Base-by-base conservation (phyloP, 2,888 invertebrate genomes). In the Aleiodes leptofemur region DNA sequence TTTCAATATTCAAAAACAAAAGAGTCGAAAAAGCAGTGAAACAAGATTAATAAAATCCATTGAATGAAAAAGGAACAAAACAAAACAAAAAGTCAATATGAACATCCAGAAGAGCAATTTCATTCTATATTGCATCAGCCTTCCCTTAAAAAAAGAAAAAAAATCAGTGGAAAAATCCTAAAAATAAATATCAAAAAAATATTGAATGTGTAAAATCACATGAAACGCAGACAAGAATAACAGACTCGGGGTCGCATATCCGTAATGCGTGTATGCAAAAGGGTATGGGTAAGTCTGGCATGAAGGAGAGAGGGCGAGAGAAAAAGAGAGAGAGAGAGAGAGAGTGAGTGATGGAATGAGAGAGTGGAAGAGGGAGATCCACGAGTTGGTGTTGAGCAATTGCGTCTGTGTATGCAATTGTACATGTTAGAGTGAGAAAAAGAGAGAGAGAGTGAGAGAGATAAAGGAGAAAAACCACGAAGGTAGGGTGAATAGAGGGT, bases 201-300 rank as follows among this genome's bases (percentile, higher is more conserved):
- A 57, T 43, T 55, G 55, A 57, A 29, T 55, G 29, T 23, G 16
- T 38, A 38, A 50, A 71, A 75, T 66, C 48, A 68, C 69, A 53
- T 53, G 13, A 66, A 55, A 29, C 43, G 50, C n/a, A 43, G 50
- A 57, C 50, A 71, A 59, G 61, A 57, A 72, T 34, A 51, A 56
- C 51, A 70, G 61, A 59, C 55, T 50, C 55, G 68, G 70, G 69
- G 34, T 61, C 61, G 14, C 16, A 61, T 61, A 43, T 61, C 43
- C 61, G 61, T 61, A 34, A 43, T 61, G 14, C 61, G 61, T 43
- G 43, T 61, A 61, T 43, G 38, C 38, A 43, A 16, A 14, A 61
- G 61, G 72, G 69, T 73, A 73, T 71, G 64, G 72, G 34, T 59
- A 71, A 51, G 73, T 70, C 64, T 72, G 76, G 69, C 73, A 69